Percentiles rank a stretch among this genome's conserved stretches.
phyloP scores from a whole-genome alignment of 2,888 invertebrate genomes.

The Ophion ellenae region DNA sequence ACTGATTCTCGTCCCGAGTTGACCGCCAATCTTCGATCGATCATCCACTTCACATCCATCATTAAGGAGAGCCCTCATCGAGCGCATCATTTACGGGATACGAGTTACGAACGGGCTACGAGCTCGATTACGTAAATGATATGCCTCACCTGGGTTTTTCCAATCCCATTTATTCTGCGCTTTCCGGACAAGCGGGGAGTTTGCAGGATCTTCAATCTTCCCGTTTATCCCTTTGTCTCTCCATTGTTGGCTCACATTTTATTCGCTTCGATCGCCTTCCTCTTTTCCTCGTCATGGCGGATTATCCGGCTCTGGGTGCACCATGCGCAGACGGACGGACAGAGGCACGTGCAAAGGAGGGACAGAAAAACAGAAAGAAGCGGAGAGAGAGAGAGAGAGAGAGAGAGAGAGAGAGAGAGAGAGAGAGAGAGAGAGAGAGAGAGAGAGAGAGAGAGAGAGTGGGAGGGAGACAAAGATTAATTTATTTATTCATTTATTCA shows the following conservation, averaged over 20 bases:
- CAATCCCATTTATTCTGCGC: neutral
- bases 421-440: no score
- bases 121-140: neutral
- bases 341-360: neutral
- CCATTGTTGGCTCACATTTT: constrained; percentile 48
- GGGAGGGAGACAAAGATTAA: no score
- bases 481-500: no score
- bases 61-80: neutral
- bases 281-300: constrained; percentile 42
- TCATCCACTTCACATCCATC: neutral
- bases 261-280: constrained; percentile 35
- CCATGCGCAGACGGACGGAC: neutral
- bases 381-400: neutral
- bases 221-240: constrained; percentile 39
- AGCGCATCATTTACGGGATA: neutral
- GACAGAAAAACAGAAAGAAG: neutral
- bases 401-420: no score
- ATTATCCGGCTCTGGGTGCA: constrained; percentile 43
- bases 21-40: neutral
- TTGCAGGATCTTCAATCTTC: constrained; percentile 1
- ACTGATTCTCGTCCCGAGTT: neutral
- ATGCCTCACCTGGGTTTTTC: neutral
- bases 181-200: neutral
- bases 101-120: neutral
- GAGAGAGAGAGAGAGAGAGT: no score